A percentile compares a stretch with the other conserved stretches of the same genome.
phyloP scores from a whole-genome alignment of 1,140 invertebrate species.

The Euura saliciscinereae region DNA sequence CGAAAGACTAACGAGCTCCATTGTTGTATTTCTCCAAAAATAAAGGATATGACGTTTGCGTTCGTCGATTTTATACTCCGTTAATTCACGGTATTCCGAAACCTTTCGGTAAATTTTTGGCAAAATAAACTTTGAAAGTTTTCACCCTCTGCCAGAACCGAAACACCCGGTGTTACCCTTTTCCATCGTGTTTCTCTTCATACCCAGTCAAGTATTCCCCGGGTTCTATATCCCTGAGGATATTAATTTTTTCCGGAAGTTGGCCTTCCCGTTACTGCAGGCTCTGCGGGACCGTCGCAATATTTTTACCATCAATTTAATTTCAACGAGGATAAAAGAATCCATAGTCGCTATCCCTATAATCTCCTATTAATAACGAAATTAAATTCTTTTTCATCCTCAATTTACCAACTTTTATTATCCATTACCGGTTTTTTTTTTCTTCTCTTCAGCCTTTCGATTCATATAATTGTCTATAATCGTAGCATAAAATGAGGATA shows the following conservation, averaged over 20 bases:
- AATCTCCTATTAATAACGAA: not conserved
- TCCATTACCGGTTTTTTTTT: no score
- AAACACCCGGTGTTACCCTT: conserved; percentile 44
- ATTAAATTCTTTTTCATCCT: not conserved
- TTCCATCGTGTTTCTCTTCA: conserved; percentile 23
- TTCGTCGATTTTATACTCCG: not conserved
- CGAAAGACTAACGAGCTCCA: not conserved
- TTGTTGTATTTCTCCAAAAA: not conserved
- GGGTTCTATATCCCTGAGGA: conserved; percentile 23
- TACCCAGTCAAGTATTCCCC: no score
- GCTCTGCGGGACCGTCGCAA: conserved; percentile 12
- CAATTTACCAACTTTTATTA: not conserved
- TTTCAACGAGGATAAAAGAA: conserved; percentile 14
- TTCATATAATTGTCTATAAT: no score
- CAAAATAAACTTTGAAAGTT: not conserved
- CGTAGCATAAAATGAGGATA: not conserved
- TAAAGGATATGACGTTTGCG: no score
- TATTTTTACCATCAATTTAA: conserved; percentile 31
- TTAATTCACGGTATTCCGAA: not conserved
- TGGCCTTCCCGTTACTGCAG: conserved; percentile 24
- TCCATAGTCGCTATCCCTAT: not conserved
- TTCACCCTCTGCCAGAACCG: conserved; percentile 22
- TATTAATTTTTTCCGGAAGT: conserved; percentile 52
- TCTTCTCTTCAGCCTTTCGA: no score
- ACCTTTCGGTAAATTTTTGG: not conserved